Evolutionary conservation across 2,797 vertebrate genomes (phyloP).

Genomic region (Neomorphus geoffroyi): DNA sequence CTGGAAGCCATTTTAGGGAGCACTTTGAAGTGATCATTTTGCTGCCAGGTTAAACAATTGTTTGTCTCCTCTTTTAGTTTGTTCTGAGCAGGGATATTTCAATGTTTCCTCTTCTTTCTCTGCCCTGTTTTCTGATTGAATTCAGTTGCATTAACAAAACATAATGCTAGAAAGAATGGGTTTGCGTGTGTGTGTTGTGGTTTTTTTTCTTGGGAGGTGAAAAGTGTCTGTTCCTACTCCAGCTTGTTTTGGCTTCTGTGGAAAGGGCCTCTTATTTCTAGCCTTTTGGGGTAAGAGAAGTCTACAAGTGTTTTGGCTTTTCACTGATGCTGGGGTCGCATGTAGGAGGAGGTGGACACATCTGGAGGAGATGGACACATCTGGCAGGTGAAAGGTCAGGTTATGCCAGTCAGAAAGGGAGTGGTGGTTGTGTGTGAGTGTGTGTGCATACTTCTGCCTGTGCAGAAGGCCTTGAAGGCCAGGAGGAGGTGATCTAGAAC

Average conservation of each 20-base stretch:
- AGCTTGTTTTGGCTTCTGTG: not conserved
- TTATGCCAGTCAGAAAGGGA: no score
- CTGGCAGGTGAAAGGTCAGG: not conserved
- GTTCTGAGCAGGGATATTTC: not conserved
- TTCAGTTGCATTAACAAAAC: not conserved
- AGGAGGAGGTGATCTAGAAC: not conserved
- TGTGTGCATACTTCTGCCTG: not conserved
- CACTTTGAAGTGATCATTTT: not conserved
- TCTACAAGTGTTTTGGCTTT: not conserved
- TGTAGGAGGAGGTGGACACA: no score
- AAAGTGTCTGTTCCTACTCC: not conserved
- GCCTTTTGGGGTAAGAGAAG: no score
- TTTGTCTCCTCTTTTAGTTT: not conserved
- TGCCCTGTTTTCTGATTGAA: not conserved
- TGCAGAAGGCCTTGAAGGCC: not conserved
- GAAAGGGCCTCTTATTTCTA: not conserved
- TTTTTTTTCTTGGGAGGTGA: not conserved
- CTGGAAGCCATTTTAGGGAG: not conserved
- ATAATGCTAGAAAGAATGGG: not conserved
- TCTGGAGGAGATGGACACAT: no score
- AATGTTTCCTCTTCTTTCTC: not conserved
- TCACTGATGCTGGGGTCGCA: not conserved
- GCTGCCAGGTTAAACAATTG: not conserved
- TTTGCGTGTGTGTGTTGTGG: not conserved
- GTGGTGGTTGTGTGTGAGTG: accelerated